Conservation (phyloP, 2,113 vertebrate species). For the Xenus cinereus region DNA sequence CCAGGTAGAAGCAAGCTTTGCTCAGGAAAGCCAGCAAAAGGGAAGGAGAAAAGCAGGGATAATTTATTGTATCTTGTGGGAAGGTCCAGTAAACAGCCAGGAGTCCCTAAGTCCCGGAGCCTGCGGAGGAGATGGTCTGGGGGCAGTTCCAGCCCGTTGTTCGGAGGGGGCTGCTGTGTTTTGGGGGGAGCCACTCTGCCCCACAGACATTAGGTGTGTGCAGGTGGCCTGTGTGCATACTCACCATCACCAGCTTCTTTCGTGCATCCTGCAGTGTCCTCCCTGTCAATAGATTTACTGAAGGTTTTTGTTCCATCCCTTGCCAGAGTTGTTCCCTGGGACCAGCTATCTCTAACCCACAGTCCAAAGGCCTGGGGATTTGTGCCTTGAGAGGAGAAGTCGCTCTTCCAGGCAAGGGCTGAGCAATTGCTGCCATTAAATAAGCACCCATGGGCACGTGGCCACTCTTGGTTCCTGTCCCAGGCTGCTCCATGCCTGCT, state of each 20-base stretch:
- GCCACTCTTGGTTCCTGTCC: background rate
- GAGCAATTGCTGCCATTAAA: background rate
- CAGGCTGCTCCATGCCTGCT: fast-evolving
- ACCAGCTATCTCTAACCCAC: background rate
- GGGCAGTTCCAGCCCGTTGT: background rate
- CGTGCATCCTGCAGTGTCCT: background rate
- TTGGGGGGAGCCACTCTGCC: fast-evolving
- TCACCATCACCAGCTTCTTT: background rate
- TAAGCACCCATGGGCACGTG: fast-evolving
- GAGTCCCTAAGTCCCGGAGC: background rate
- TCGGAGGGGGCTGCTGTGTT: background rate
- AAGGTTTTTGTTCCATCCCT: background rate
- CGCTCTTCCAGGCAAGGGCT: background rate
- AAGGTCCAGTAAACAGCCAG: background rate
- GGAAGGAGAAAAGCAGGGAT: background rate
- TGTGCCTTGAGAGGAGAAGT: background rate
- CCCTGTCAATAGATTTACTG: background rate
- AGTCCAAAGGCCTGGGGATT: background rate
- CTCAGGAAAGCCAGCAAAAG: background rate
- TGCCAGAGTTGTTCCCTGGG: background rate
- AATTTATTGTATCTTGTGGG: background rate
- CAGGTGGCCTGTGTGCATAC: background rate
- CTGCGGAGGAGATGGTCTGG: fast-evolving
- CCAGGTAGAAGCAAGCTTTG: conserved; percentile 24
- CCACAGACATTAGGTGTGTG: fast-evolving